These are phyloP conservation scores for Sisor rabdophorus DNA, from an alignment of 2,113 vertebrate species.

Conservation along the genomic window DNA sequence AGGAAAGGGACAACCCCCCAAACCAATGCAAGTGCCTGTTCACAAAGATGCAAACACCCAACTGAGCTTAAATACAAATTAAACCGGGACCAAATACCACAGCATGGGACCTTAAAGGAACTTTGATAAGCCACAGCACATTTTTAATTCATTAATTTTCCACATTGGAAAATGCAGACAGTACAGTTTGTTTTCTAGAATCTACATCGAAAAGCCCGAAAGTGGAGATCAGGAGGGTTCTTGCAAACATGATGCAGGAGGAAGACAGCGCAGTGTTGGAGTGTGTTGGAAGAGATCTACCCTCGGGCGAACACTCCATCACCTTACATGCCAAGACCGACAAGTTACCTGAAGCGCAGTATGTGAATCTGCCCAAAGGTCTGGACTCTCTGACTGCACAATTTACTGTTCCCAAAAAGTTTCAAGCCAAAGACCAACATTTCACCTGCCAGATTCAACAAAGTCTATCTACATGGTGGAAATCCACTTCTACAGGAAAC, in stretches of 20 bases:
- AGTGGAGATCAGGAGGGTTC: slow-evolving; percentile 60
- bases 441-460: slow-evolving; percentile 44
- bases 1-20: too few relatives aligned
- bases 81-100: too few relatives aligned
- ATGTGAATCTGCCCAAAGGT: slow-evolving; percentile 43
- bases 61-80: too few relatives aligned
- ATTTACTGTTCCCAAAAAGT: slow-evolving; percentile 26
- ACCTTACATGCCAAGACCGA: slow-evolving; percentile 36
- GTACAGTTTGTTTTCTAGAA: slow-evolving; percentile 34
- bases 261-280: slow-evolving; percentile 45
- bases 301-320: slow-evolving; percentile 51
- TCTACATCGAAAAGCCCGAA: slow-evolving; percentile 25
- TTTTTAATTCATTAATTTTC: too few relatives aligned
- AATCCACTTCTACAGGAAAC: background rate
- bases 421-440: background rate
- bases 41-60: too few relatives aligned
- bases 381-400: slow-evolving; percentile 36
- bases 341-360: slow-evolving; percentile 21
- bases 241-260: slow-evolving; percentile 39
- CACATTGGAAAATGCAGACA: background rate
- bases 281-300: slow-evolving; percentile 53
- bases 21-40: too few relatives aligned
- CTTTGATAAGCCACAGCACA: background rate
- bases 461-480: background rate
- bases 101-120: too few relatives aligned